Base-by-base conservation (phyloP, 2,113 vertebrate genomes). In the Camelus dromedarius region DNA sequence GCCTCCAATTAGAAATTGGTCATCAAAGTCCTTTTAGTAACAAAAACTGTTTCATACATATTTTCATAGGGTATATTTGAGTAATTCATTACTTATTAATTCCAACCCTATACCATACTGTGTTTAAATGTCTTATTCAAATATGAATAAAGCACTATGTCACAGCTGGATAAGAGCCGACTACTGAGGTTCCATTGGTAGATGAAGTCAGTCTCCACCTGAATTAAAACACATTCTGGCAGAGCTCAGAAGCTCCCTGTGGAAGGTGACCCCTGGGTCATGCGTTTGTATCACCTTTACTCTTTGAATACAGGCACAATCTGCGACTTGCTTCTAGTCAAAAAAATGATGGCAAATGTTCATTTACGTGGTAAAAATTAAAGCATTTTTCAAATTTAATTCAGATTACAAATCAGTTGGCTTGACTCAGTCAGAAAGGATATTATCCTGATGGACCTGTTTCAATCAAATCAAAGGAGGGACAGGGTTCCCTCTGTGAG, bases 401-500 rank as follows among this genome's bases (percentile, higher is more conserved):
- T 56, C 38, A 24, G 54, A 11, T 56, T 8, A 8, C 9, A 38
- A 66, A 48, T 56, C 26, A 38, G 48, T 80, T 73, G 24, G 18
- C 8, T 86, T 42, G 3, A 84, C 5, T 10, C 38, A 35, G 56
- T 56, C 6, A 64, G 84, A 83, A 77, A n/a, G 13, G 62, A 89
- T 18, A 80, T 64, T 58, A 73, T 16, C 24, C 32, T 58, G 2
- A 2, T 24, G 9, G 38, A 9, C 0, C 5, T 26, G 24, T 28
- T 20, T 95, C 67, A 58, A 67, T 83, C 24, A 67, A 30, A 2
- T 60, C 19, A 83, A 90, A 84, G 30, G 69, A 67, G 32, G 15
- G 38, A 67, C 3, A 24, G 35, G n/a, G 13, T 42, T 42, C 35
- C 5, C 11, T 10, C 1, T 2, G 0, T 14, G 13, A 48, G 26